These are phyloP conservation scores for Drosophila sulfurigaster DNA, from an alignment of 1,140 invertebrate species.

Conservation along the genomic window DNA sequence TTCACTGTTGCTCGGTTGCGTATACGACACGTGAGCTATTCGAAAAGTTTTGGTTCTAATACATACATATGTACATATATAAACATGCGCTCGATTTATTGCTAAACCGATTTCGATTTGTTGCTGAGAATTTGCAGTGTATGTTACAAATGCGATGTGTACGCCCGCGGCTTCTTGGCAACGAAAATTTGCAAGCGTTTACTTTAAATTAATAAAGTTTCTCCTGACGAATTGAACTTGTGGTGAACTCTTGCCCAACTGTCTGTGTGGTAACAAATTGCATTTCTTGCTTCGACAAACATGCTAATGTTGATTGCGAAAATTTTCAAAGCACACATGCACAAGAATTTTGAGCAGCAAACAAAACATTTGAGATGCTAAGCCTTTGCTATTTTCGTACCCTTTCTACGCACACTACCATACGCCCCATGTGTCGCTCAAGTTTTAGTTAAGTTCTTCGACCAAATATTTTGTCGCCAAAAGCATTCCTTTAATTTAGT, in stretches of 20 bases:
- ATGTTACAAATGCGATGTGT: slow-evolving; percentile 16
- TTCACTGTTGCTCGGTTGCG: slow-evolving; percentile 43
- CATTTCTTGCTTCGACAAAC: slow-evolving; percentile 64
- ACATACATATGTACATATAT: background rate
- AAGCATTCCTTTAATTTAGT: slow-evolving; percentile 79
- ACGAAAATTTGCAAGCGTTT: slow-evolving; percentile 19
- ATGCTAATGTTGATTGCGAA: slow-evolving; percentile 70
- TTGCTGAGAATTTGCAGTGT: slow-evolving; percentile 7
- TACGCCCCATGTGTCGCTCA: slow-evolving; percentile 4
- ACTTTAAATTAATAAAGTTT: slow-evolving; percentile 49
- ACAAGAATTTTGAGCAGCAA: slow-evolving; percentile 24
- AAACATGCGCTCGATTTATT: background rate
- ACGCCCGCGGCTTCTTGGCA: background rate
- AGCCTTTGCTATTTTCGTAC: slow-evolving; percentile 37
- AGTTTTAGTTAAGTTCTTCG: slow-evolving; percentile 37
- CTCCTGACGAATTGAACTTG: slow-evolving; percentile 26
- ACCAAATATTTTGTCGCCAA: slow-evolving; percentile 74
- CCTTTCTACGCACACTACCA: slow-evolving; percentile 10
- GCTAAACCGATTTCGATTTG: background rate
- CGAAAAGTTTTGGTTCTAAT: slow-evolving; percentile 2
- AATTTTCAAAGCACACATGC: slow-evolving; percentile 44
- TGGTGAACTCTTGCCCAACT: slow-evolving; percentile 22
- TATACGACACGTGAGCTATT: slow-evolving; percentile 35
- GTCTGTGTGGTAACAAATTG: slow-evolving; percentile 53
- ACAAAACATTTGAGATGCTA: slow-evolving; percentile 48